Percentiles rank a stretch among this genome's conserved stretches.
phyloP scores from a whole-genome alignment of 2,888 invertebrate species.

The Campoletis raptor region DNA sequence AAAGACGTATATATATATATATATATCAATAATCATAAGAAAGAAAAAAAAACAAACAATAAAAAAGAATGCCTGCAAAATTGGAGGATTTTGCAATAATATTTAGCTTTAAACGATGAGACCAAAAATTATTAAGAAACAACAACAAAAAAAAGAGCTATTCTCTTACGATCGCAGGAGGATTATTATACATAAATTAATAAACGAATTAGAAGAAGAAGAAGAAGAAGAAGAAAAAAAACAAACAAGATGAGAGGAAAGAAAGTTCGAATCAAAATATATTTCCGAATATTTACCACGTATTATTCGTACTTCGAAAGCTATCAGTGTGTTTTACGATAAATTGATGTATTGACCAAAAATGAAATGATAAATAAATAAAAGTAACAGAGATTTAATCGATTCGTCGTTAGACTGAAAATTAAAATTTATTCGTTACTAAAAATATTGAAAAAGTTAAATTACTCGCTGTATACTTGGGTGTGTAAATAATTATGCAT shows the following conservation, averaged over 20 bases:
- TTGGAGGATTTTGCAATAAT: conserved; percentile 38
- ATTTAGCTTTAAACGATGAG: conserved; percentile 77
- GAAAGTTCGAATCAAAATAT: conserved; percentile 65
- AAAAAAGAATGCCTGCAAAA: conserved; percentile 37
- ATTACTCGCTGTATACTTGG: conserved; percentile 58
- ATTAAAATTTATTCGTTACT: conserved; percentile 32
- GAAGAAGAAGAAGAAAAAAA: conserved; percentile 12
- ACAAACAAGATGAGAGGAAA: not conserved
- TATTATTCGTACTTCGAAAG: conserved; percentile 52
- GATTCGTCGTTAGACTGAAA: conserved; percentile 30
- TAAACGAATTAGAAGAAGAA: not conserved
- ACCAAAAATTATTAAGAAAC: conserved; percentile 72
- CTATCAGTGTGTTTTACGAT: conserved; percentile 60
- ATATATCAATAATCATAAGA: conserved; percentile 3
- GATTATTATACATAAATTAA: conserved; percentile 23
- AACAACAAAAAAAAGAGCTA: conserved; percentile 66
- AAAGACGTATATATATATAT: not conserved
- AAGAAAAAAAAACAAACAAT: not conserved
- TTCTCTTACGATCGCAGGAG: conserved; percentile 66
- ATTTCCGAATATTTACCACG: conserved; percentile 43
- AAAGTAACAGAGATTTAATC: conserved; percentile 24
- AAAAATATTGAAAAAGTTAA: not conserved
- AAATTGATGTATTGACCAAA: conserved; percentile 57
- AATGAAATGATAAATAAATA: not conserved
- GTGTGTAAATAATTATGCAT: conserved; percentile 62